Conservation (phyloP, 2,888 invertebrate genomes). For the Trachelus iudaicus region DNA sequence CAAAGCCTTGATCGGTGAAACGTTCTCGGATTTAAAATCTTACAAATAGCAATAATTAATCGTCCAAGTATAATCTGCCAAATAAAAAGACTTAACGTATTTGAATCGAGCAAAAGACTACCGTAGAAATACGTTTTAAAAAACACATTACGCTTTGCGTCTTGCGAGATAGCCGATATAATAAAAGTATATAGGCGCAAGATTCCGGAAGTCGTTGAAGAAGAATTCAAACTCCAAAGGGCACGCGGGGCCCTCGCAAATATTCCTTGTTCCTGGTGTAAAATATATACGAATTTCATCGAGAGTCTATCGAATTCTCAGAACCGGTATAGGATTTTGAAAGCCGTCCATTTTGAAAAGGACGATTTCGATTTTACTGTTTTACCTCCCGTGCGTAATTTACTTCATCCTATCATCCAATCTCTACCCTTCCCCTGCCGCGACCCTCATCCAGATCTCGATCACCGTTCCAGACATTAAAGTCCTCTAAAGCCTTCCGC, state of each 20-base stretch:
- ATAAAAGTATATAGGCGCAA: neutral
- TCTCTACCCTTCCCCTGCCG: neutral
- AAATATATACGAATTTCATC: neutral
- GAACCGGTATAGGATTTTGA: neutral
- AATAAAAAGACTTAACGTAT: neutral
- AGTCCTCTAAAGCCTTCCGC: neutral
- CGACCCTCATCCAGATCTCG: neutral
- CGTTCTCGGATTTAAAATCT: neutral
- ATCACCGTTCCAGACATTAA: neutral
- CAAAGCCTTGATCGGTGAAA: neutral
- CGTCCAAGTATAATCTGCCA: neutral
- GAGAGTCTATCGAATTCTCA: neutral
- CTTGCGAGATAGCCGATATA: neutral
- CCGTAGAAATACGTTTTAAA: neutral
- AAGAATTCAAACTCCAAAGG: neutral
- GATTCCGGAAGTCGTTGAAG: neutral
- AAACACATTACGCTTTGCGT: neutral
- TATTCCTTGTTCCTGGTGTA: neutral
- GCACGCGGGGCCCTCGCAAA: neutral
- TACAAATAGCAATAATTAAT: neutral
- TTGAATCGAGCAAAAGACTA: neutral
- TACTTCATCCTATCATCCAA: neutral
- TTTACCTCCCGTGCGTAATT: neutral
- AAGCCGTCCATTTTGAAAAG: neutral
- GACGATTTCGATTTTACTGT: neutral